phyloP scores from a whole-genome alignment of 2,113 vertebrate species.

The Numenius arquata region DNA sequence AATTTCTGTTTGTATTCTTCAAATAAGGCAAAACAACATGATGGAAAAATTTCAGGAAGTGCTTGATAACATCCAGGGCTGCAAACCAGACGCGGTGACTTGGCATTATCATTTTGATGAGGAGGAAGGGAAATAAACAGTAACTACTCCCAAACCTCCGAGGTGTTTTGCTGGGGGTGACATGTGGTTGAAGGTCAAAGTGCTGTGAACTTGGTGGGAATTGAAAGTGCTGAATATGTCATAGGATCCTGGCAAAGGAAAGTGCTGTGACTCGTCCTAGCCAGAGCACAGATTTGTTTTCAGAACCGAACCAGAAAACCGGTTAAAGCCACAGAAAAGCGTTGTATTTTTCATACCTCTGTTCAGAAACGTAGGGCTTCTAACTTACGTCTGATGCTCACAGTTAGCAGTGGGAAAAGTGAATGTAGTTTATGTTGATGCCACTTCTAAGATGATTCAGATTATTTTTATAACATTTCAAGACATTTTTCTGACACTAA shows the following conservation, averaged over 20 bases:
- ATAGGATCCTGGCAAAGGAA: background rate
- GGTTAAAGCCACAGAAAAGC: background rate
- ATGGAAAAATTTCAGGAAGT: conserved; percentile 47
- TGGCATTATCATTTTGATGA: conserved; percentile 17
- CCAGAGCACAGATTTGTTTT: background rate
- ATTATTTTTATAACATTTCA: too few relatives aligned
- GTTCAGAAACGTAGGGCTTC: background rate
- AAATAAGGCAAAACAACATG: conserved; percentile 24
- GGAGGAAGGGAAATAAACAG: conserved; percentile 39
- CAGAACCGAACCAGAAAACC: background rate
- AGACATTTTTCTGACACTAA: background rate
- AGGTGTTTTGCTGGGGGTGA: background rate
- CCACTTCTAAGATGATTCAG: too few relatives aligned
- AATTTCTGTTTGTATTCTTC: conserved; percentile 44
- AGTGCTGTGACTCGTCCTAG: background rate
- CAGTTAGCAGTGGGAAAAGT: background rate
- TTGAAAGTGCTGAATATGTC: background rate
- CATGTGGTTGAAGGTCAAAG: background rate
- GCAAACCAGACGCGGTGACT: conserved; percentile 43
- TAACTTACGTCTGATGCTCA: background rate
- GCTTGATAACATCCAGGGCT: conserved; percentile 45
- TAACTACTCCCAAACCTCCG: background rate
- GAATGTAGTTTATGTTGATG: background rate
- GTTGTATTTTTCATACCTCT: background rate
- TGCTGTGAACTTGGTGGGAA: background rate